Evolutionary conservation across 1,140 invertebrate genomes (phyloP), one percentile per base, ranked within the genome.

Genomic region (Mya arenaria): DNA sequence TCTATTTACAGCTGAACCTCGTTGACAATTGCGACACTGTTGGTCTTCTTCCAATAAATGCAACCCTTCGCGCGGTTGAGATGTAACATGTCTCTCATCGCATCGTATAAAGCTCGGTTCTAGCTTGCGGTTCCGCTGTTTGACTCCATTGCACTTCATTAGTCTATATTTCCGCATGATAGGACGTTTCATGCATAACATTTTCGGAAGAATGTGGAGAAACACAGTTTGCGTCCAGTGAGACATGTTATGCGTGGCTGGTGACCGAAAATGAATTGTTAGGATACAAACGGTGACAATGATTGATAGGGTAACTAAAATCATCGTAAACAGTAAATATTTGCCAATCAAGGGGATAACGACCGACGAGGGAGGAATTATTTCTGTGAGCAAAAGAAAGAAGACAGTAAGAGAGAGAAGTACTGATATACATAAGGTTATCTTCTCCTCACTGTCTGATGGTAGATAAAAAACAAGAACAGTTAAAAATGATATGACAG

Each of bases 391-490:
- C 92, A 99, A 94, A 34, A 99, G 95, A 94, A 99, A 99, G 95
- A 99, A 99, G 94, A 99, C 98, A 94, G 99, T 98, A 88, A 99
- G 96, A 92, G 98, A 99, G 93, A 99, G 98, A 85, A 99, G 95
- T 93, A 99, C 99, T 36, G 98, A 99, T 92, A 99, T 99, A 79
- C 98, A 99, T 73, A 99, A 94, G 52, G 98, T 99, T 85, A 99
- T 97, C 99, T 99, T 99, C 94, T 99, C 98, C 79, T 97, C 98
- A 91, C 97, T 98, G 94, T 99, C 98, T 17, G 98, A 99, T 52
- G 98, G 98, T 89, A 99, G 94, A 93, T 99, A 99, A 94, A 99
- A 99, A 19, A 98, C 98, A 65, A 99, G 95, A 10, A 99, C 97
- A 0, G 98, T 99, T 71, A 99, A 95, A 94, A 99, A 99, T 13